phyloP scores from a whole-genome alignment of 2,113 vertebrate genomes.

The Mugil cephalus region DNA sequence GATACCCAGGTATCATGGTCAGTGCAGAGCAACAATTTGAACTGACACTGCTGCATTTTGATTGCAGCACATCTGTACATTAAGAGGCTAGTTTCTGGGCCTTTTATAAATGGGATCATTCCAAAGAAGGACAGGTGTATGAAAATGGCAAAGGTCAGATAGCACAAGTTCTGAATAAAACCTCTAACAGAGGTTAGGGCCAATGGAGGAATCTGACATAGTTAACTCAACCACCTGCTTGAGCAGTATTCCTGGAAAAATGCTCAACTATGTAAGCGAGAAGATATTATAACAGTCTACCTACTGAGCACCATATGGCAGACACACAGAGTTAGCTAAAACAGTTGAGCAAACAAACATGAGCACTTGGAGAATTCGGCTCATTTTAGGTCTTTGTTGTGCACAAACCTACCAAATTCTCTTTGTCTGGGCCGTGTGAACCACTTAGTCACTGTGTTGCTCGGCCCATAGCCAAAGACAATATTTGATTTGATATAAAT shows the following conservation, averaged over 20 bases:
- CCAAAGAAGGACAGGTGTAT: too few relatives aligned
- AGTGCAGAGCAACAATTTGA: slow-evolving; percentile 4
- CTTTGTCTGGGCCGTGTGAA: not conserved
- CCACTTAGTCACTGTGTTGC: not conserved
- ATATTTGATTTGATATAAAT: slow-evolving; percentile 3
- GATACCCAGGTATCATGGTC: not conserved
- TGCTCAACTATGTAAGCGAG: not conserved
- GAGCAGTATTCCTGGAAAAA: not conserved
- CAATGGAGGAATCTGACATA: not conserved
- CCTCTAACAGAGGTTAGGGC: not conserved
- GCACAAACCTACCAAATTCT: not conserved
- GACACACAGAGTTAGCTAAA: not conserved
- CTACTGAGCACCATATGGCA: not conserved
- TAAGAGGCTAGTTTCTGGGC: too few relatives aligned
- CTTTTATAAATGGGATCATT: too few relatives aligned
- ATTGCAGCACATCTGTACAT: not conserved
- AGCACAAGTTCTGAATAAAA: too few relatives aligned
- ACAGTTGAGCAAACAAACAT: slow-evolving; percentile 1
- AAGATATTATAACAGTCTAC: not conserved
- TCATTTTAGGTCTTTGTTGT: slow-evolving; percentile 3
- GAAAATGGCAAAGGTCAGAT: too few relatives aligned
- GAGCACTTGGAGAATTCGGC: not conserved
- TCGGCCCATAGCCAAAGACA: slow-evolving; percentile 14
- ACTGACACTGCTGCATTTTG: too few relatives aligned
- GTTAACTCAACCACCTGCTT: not conserved